A percentile compares a stretch with the other conserved stretches of the same genome.
phyloP scores from a whole-genome alignment of 2,113 vertebrate genomes.

The Lophotis ruficrista region DNA sequence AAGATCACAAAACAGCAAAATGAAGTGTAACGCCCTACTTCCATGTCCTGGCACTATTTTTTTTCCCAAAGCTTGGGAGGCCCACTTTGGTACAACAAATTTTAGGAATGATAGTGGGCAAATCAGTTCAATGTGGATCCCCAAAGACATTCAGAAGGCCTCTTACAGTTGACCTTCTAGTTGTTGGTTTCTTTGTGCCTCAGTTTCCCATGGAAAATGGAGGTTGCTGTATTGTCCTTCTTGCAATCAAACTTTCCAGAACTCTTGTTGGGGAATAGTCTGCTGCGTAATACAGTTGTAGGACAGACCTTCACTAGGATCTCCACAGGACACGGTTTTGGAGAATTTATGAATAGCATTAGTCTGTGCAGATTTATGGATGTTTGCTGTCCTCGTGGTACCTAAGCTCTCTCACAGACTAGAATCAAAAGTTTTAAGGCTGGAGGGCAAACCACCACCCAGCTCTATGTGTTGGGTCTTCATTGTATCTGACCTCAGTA shows the following conservation, averaged over 20 bases:
- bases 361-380: background rate
- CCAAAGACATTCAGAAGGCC: background rate
- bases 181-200: background rate
- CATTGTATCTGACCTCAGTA: background rate
- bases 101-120: background rate
- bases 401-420: background rate
- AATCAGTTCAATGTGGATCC: background rate
- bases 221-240: background rate
- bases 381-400: background rate
- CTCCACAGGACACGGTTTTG: accelerated
- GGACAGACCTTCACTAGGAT: accelerated
- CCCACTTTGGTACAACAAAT: background rate
- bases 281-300: accelerated
- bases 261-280: background rate
- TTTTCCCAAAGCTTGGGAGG: background rate
- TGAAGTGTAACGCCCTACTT: accelerated
- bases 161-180: background rate
- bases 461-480: background rate
- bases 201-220: background rate
- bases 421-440: background rate
- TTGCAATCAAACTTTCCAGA: background rate
- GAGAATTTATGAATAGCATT: background rate
- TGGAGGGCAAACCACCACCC: background rate
- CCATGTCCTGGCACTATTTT: background rate
- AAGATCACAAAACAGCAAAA: background rate